Base-by-base conservation (phyloP, 1,140 invertebrate genomes). In the Pseudachorutes palmiensis region DNA sequence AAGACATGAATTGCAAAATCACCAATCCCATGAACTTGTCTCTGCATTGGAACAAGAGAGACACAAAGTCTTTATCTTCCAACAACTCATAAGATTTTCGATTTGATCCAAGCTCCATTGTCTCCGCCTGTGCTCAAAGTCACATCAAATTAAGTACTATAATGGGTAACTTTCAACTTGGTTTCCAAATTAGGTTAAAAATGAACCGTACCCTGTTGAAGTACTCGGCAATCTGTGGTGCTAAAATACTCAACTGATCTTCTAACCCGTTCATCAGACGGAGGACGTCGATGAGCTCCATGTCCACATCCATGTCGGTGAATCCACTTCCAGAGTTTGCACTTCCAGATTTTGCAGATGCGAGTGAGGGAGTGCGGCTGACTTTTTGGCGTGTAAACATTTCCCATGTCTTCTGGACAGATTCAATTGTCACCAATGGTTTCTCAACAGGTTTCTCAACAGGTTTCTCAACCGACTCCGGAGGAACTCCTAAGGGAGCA, bases 1-100 rank as follows among this genome's bases (percentile, higher is more conserved):
- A 63, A 63, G 2, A 9, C 32, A 19, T 41, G 14, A 19, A 36
- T 33, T 32, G 33, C 30, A 45, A 63, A 66, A 59, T 66, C 60
- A 72, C 71, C 58, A 70, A 41, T 29, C 32, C 30, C 60, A 68
- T 65, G 59, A 72, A 72, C 19, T 68, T 67, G 33, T 72, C 68
- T 29, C 68, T 28, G 57, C 66, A 65, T 29, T 66, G 64, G 66
- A 67, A 65, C 9, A 72, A 32, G 51, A 55, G 51, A 55, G 51
- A 28, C 2, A 69, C 62, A 36, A 69, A 61, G 12, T 69, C 67
- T 22, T 69, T 51, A 14, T 69, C 63, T 48, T 57, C 49, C 9
- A 64, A 29, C 16, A 69, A 32, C 26, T 31, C 41, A 41, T 30
- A 12, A 1, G 67, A 64, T 30, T 30, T 31, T 22, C 62, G 58